Evolutionary conservation across 1,140 invertebrate species (phyloP).

Genomic region (Pogonomyrmex californicus): DNA sequence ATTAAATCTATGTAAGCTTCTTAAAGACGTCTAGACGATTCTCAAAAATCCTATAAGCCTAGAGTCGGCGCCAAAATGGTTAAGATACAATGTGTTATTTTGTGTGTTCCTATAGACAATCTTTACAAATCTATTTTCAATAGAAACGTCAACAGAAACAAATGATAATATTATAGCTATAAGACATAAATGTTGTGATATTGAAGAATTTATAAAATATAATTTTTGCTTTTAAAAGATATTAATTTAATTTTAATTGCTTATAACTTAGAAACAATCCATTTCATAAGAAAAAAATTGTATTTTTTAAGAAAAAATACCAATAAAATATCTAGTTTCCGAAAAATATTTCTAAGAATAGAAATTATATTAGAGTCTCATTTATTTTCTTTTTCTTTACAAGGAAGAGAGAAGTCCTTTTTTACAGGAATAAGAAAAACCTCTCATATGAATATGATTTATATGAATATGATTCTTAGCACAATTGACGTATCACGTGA

Average conservation of each 20-base stretch:
- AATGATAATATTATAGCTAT: not conserved
- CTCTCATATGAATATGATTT: not conserved
- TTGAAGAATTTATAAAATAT: not conserved
- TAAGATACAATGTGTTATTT: not conserved
- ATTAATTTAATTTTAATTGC: not conserved
- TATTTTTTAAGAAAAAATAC: not conserved
- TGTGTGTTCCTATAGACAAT: not conserved
- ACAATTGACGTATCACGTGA: not conserved
- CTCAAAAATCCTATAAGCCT: conserved; percentile 6
- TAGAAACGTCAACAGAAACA: not conserved
- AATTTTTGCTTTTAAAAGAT: not conserved
- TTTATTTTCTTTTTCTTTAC: not conserved
- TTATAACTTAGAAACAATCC: not conserved
- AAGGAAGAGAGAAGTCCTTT: not conserved
- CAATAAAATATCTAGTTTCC: too few relatives aligned
- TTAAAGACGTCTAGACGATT: not conserved
- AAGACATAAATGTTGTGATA: not conserved
- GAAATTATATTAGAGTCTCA: not conserved
- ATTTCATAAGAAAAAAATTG: not conserved
- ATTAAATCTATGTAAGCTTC: conserved; percentile 37
- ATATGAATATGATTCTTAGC: not conserved
- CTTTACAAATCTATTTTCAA: not conserved
- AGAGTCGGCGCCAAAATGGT: not conserved
- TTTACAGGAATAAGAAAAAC: not conserved
- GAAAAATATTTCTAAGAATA: not conserved